Evolutionary conservation across 2,797 vertebrate genomes (phyloP).

Genomic region (Mormyrus proboscirostris): DNA sequence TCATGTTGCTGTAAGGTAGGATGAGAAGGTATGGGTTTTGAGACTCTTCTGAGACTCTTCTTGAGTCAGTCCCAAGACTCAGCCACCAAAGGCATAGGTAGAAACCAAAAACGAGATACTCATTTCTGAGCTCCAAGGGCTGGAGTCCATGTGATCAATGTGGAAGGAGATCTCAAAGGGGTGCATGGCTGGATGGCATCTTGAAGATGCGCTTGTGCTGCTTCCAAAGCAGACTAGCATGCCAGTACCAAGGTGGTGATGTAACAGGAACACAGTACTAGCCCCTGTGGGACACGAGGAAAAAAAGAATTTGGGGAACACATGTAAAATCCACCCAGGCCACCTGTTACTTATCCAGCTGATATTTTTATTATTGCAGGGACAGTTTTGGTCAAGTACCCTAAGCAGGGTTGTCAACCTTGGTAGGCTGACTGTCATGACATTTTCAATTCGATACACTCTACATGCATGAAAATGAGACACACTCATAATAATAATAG

Average conservation of each 20-base stretch:
- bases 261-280: not conserved
- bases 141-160: not conserved
- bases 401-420: not conserved
- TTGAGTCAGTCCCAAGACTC: not conserved
- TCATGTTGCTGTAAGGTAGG: not conserved
- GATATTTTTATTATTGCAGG: not conserved
- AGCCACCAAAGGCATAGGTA: not conserved
- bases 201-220: not conserved
- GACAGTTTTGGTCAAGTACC: not conserved
- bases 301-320: not conserved
- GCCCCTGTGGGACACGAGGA: not conserved
- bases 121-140: not conserved
- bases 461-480: not conserved
- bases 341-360: not conserved
- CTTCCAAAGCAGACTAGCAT: not conserved
- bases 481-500: not conserved
- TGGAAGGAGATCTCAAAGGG: not conserved
- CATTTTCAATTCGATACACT: not conserved
- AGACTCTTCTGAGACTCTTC: not conserved
- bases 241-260: not conserved
- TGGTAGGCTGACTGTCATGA: not conserved
- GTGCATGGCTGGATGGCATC: not conserved
- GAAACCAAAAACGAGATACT: not conserved
- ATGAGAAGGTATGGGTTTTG: not conserved
- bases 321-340: not conserved